Base-by-base conservation (phyloP, 1,140 invertebrate species). In the Bombus consobrinus region DNA sequence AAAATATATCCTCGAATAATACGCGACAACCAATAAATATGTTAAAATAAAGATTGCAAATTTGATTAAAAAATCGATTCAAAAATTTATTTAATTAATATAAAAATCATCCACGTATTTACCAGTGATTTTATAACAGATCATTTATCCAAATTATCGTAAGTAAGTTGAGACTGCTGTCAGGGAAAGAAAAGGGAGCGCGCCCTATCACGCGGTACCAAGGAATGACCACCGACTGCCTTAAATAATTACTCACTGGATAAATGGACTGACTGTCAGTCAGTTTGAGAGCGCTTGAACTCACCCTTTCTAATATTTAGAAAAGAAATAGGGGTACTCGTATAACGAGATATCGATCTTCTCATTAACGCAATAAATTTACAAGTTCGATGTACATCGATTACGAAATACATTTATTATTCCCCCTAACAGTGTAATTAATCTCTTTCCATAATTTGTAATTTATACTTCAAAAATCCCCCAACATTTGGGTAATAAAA, bases 141-240 rank as follows among this genome's bases (percentile, higher is more conserved):
- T 22, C 34, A 79, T 57, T 41, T 37, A 57, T 18, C 18, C 4
- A 0, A 6, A 79, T 32, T 22, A n/a, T 59, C 34, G n/a, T 28
- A n/a, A 75, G 37, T 12, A 59, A 74, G 75, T 85, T 85, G 74
- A 85, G 37, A 81, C 18, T 39, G 5, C 22, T 43, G 43, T 37
- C 41, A n/a, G 6, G 2, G 22, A 34, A 74, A 68, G 28, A 9
- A 39, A 57, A 47, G 69, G 77, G 62, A 81, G 39, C 74, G 86
- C 87, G 90, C 83, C 85, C 91, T 92, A 92, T 92, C 91, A 92
- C 91, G 91, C 90, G 85, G 82, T 57, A 79, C 39, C 75, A 62
- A 76, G 62, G 69, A 87, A 87, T 90, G 84, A 86, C 88, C 83
- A 90, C 59, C 68, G 69, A 66, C 71, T 68, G 39, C 15, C 72